A percentile compares a stretch with the other conserved stretches of the same genome.
Evolutionary conservation across 2,113 vertebrate species (phyloP).

Genomic region (Otocyon megalotis): DNA sequence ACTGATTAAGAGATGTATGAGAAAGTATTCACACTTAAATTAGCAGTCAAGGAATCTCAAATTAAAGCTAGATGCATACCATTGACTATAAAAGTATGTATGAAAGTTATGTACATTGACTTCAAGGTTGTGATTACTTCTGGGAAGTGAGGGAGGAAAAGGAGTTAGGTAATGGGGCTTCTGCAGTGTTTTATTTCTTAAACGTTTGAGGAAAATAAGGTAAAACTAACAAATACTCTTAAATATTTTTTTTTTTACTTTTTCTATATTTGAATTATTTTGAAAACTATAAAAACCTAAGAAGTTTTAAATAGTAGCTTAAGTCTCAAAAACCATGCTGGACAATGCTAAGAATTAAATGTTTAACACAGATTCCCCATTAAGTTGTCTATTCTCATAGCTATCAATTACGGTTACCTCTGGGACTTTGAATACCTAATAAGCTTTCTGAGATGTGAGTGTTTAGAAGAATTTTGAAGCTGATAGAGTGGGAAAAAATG

Average conservation of each 20-base stretch:
- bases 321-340: neutral
- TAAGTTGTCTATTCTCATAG: neutral
- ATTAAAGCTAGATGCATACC: neutral
- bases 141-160: neutral
- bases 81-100: neutral
- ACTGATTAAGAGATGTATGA: neutral
- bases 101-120: neutral
- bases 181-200: neutral
- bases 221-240: neutral
- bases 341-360: neutral
- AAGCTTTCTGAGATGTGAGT: neutral
- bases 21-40: neutral
- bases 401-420: neutral
- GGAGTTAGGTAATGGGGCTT: neutral
- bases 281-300: neutral
- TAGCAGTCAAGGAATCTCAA: neutral
- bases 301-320: neutral
- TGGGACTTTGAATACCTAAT: neutral
- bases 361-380: neutral
- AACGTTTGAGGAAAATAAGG: neutral
- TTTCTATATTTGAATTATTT: neutral
- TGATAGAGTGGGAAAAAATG: neutral
- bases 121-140: neutral
- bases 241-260: neutral
- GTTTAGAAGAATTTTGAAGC: slow-evolving; percentile 40